Conservation (phyloP, 2,888 invertebrate genomes). For the Drosophila borealis region DNA sequence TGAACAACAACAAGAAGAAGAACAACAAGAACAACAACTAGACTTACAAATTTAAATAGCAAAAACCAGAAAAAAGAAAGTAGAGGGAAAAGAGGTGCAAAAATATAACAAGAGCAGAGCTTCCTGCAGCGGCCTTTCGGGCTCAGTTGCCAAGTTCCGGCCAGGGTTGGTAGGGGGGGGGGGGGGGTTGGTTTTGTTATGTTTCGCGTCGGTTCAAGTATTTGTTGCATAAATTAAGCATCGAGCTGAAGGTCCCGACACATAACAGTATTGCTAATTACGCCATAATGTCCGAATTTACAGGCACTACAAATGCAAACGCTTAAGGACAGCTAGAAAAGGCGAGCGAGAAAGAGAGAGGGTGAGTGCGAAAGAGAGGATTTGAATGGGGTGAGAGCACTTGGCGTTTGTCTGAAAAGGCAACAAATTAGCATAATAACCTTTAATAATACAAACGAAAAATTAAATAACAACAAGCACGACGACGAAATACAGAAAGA, state of each 20-base stretch:
- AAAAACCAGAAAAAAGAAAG: slow-evolving; percentile 6
- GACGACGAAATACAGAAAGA: slow-evolving; percentile 14
- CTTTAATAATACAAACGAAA: slow-evolving; percentile 80
- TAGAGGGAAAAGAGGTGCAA: background rate
- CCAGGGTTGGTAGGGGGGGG: background rate
- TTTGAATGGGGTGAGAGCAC: slow-evolving; percentile 5
- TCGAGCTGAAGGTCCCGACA: slow-evolving; percentile 56
- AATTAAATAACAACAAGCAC: slow-evolving; percentile 73
- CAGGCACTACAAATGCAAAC: slow-evolving; percentile 31
- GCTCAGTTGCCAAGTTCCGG: background rate
- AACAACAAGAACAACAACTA: slow-evolving; percentile 17
- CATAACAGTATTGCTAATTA: slow-evolving; percentile 77
- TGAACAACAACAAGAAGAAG: slow-evolving; percentile 22
- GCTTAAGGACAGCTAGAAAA: slow-evolving; percentile 2
- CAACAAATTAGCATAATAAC: slow-evolving; percentile 79
- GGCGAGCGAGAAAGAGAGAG: background rate
- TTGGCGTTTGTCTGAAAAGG: slow-evolving; percentile 33
- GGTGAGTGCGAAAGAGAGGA: background rate
- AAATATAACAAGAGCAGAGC: slow-evolving; percentile 35
- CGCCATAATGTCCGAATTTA: slow-evolving; percentile 72
- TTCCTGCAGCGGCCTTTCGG: slow-evolving; percentile 21
- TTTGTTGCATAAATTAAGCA: slow-evolving; percentile 75
- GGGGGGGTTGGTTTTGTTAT: background rate
- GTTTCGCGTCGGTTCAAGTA: slow-evolving; percentile 23
- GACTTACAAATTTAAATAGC: slow-evolving; percentile 31